Conservation (phyloP, 2,797 vertebrate species). For the Poeciliopsis presidionis region DNA sequence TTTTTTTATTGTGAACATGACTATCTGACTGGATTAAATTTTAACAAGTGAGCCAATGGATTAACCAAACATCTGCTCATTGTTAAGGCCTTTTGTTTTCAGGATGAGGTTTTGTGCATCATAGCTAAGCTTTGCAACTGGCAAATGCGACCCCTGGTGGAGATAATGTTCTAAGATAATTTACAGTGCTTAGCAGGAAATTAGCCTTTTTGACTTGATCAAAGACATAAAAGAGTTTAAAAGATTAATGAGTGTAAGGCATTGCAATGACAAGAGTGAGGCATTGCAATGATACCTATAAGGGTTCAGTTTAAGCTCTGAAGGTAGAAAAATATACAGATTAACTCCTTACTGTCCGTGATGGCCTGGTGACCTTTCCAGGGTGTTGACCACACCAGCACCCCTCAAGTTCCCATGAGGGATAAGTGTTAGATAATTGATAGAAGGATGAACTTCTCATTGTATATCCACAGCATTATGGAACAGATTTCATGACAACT, state of each 20-base stretch:
- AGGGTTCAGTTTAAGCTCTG: not conserved
- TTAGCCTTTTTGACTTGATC: not conserved
- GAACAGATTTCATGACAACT: not conserved
- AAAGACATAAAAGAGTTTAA: not conserved
- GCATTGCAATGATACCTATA: not conserved
- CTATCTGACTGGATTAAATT: not conserved
- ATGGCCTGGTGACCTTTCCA: no score
- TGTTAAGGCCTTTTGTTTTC: constrained; percentile 10
- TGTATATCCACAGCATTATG: not conserved
- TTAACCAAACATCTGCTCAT: constrained; percentile 16
- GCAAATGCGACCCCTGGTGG: constrained; percentile 55
- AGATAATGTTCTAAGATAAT: not conserved
- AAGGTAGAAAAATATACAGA: not conserved
- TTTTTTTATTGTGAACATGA: not conserved
- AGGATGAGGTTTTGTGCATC: not conserved
- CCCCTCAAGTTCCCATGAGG: no score
- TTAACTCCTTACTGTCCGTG: not conserved
- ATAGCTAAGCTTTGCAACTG: not conserved
- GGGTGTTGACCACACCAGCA: no score
- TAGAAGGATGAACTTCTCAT: not conserved
- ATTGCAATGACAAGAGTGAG: no score
- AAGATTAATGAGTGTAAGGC: not conserved
- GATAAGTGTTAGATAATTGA: no score
- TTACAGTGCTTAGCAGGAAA: not conserved
- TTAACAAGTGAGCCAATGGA: not conserved